Evolutionary conservation across 2,888 invertebrate genomes (phyloP), one percentile per base, ranked within the genome.

Genomic region (Cremastobaeus sp.): DNA sequence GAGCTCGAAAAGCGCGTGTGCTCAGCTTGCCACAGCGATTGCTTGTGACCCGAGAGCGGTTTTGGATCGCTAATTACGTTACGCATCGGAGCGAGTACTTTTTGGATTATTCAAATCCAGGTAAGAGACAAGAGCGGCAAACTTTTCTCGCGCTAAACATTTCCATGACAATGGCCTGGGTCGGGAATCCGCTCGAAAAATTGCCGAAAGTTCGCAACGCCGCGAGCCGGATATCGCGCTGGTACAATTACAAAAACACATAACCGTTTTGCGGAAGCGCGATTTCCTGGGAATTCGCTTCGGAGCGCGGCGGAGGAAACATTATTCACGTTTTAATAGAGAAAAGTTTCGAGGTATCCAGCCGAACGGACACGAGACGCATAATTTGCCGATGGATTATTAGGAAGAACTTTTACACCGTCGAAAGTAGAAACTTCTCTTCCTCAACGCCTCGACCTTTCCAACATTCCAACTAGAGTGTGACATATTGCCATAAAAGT

Each of bases 351-450:
- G 28, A 8, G 21, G 43, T 66, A 64, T 70, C 52, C 57, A 50
- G 66, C 20, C 52, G 74, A 74, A 74, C 52, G 43, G 41, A 25
- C 60, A 50, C 62, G 28, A 64, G 75, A 34, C 39, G 57, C 66
- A 60, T 66, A 71, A 75, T 71, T 71, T 66, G 74, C 62, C 70
- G 66, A 66, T 68, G 54, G 64, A 75, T 75, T 75, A 71, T 75
- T 75, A 68, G 48, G 64, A 30, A 64, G 65, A 76, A 76, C 68
- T 72, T 76, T 76, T 76, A 72, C 71, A 64, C 48, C 55, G 74
- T 75, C 47, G 74, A 75, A 75, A 71, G 74, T 75, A 75, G 74
- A 75, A 71, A 75, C 62, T 75, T 64, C 43, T 47, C 62, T 71
- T 66, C 66, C 50, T 66, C 55, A 25, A 47, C 52, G 64, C 43